Conservation (phyloP, 2,888 invertebrate species). For the Mesochorus sp. region DNA sequence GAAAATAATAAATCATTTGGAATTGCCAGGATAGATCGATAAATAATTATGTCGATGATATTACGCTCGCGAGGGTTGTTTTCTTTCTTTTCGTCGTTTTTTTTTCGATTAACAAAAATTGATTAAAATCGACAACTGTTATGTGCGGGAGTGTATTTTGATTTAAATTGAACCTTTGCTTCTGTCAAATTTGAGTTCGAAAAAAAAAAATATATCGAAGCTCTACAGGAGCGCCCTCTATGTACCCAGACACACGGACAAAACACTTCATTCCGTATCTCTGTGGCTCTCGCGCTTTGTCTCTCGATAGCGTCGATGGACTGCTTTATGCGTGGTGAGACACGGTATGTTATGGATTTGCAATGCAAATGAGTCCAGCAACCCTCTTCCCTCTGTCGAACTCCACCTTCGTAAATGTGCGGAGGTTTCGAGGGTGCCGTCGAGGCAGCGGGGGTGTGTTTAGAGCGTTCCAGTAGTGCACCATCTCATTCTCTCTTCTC, state of each 20-base stretch:
- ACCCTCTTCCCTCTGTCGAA: conserved; percentile 60
- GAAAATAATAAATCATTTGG: too few species aligned
- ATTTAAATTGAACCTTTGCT: not conserved
- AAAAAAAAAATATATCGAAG: too few species aligned
- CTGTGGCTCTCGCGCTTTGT: conserved; percentile 35
- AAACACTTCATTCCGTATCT: conserved; percentile 39
- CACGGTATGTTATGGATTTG: conserved; percentile 78
- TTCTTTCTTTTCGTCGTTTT: too few species aligned
- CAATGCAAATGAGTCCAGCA: conserved; percentile 77
- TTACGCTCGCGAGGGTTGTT: too few species aligned
- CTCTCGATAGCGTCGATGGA: conserved; percentile 56
- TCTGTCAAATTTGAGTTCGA: conserved; percentile 4
- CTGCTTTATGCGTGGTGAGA: conserved; percentile 64
- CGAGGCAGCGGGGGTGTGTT: conserved; percentile 60
- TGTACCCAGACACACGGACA: conserved; percentile 20
- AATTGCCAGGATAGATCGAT: too few species aligned
- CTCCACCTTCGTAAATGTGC: conserved; percentile 54
- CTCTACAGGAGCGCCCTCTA: conserved; percentile 17
- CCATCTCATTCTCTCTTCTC: conserved; percentile 13
- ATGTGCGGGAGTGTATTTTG: not conserved
- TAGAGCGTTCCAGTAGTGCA: conserved; percentile 52
- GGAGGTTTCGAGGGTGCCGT: conserved; percentile 54
- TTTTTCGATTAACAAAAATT: too few species aligned
- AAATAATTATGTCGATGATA: too few species aligned
- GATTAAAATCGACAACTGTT: not conserved